Percentiles rank a stretch among this genome's conserved stretches.
Evolutionary conservation across 2,113 vertebrate species (phyloP).

Genomic region (Sinocyclocheilus rhinocerous): DNA sequence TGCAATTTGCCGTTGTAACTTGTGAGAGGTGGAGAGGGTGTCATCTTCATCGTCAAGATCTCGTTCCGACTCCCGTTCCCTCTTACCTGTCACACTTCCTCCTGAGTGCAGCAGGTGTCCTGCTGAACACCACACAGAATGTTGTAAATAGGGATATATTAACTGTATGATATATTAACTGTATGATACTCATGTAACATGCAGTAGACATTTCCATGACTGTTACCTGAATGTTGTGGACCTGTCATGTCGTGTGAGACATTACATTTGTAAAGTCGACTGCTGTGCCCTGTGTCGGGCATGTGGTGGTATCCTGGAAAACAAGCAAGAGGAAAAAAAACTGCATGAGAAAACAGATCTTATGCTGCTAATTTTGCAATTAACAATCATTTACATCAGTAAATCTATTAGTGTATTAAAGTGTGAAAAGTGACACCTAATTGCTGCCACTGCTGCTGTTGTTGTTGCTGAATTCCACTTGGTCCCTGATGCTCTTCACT

Average conservation of each 20-base stretch:
- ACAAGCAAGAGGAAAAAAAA: too few relatives aligned
- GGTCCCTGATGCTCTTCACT: too few relatives aligned
- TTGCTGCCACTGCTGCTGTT: too few relatives aligned
- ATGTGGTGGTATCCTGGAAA: slow-evolving; percentile 67
- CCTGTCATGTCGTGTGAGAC: slow-evolving; percentile 68
- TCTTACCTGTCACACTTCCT: slow-evolving; percentile 68
- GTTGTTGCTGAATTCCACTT: too few relatives aligned
- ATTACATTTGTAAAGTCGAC: slow-evolving; percentile 57
- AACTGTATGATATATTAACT: background rate
- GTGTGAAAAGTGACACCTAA: too few relatives aligned
- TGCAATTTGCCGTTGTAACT: slow-evolving; percentile 72
- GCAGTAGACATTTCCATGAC: background rate
- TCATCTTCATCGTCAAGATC: slow-evolving; percentile 65
- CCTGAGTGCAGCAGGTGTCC: slow-evolving; percentile 64
- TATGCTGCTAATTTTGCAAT: too few relatives aligned
- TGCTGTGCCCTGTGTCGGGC: slow-evolving; percentile 62
- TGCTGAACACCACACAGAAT: slow-evolving; percentile 34
- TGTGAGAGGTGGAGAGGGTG: slow-evolving; percentile 64
- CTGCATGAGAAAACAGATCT: too few relatives aligned
- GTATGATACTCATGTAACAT: background rate
- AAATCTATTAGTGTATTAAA: too few relatives aligned
- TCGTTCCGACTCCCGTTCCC: slow-evolving; percentile 72
- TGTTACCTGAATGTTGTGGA: slow-evolving; percentile 71
- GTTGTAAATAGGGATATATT: background rate
- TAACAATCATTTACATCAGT: too few relatives aligned